phyloP scores from a whole-genome alignment of 1,140 invertebrate species.

The Camponotus pennsylvanicus region DNA sequence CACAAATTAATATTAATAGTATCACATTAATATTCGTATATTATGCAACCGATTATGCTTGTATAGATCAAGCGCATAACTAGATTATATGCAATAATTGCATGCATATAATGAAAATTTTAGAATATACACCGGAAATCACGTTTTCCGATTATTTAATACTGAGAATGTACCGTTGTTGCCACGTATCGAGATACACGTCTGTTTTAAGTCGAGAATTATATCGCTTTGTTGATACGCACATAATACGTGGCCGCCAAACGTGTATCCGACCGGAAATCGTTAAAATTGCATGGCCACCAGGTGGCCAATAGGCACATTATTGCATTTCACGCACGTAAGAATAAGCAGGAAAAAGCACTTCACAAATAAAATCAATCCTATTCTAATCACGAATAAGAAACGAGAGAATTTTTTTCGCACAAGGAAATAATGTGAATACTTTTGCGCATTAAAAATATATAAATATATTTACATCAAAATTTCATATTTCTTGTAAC shows the following conservation, averaged over 20 bases:
- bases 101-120: not conserved
- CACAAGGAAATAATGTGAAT: constrained; percentile 14
- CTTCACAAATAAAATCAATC: constrained; percentile 21
- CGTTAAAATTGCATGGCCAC: constrained; percentile 70
- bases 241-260: constrained; percentile 33
- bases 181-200: not conserved
- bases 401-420: not conserved
- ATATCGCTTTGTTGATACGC: constrained; percentile 14
- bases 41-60: constrained; percentile 12
- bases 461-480: not conserved
- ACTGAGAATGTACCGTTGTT: not conserved
- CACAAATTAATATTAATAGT: constrained; percentile 8
- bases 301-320: constrained; percentile 37
- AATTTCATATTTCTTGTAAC: not conserved
- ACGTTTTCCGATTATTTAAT: constrained; percentile 6
- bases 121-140: not conserved
- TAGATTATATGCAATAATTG: not conserved
- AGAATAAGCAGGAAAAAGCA: constrained; percentile 24
- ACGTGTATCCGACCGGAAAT: constrained; percentile 73
- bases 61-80: not conserved
- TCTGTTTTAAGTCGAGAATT: constrained; percentile 61
- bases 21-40: not conserved
- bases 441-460: not conserved
- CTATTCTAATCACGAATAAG: constrained; percentile 25
- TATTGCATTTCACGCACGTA: constrained; percentile 8